These are phyloP conservation scores for Brachionus asplanchnoidis DNA, from an alignment of 1,140 invertebrate genomes.

Conservation along the genomic window DNA sequence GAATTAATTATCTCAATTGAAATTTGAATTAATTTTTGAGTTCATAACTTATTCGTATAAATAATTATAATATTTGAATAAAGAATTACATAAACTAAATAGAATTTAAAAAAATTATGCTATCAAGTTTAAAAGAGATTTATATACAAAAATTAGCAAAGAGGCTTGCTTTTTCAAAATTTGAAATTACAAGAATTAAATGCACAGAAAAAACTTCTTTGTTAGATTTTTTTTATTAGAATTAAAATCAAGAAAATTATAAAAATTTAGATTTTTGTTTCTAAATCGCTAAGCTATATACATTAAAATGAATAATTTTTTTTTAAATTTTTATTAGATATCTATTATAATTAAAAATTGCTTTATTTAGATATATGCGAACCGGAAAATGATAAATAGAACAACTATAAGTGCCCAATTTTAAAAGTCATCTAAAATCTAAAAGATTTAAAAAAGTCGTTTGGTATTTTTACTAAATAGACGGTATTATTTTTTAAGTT, in stretches of 20 bases:
- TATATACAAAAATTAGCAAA: not conserved
- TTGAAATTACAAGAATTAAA: not conserved
- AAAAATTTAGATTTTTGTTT: not conserved
- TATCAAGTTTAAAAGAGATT: not conserved
- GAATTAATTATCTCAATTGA: not conserved
- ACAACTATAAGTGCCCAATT: not conserved
- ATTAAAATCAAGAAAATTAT: not conserved
- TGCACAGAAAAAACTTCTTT: not conserved
- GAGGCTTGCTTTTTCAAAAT: not conserved
- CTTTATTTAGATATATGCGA: not conserved
- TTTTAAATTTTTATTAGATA: no score
- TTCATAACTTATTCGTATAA: not conserved
- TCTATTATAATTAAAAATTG: not conserved
- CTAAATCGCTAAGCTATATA: not conserved
- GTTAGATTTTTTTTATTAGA: not conserved
- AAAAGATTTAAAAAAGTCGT: not conserved
- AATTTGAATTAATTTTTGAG: not conserved
- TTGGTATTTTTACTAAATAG: not conserved
- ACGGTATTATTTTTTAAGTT: not conserved
- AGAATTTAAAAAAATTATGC: not conserved
- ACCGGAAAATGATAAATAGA: not conserved
- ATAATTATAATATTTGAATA: not conserved
- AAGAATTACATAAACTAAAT: not conserved
- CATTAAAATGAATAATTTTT: not conserved
- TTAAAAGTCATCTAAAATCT: not conserved